Base-by-base conservation (phyloP, 2,797 vertebrate species). In the Moxostoma hubbsi region DNA sequence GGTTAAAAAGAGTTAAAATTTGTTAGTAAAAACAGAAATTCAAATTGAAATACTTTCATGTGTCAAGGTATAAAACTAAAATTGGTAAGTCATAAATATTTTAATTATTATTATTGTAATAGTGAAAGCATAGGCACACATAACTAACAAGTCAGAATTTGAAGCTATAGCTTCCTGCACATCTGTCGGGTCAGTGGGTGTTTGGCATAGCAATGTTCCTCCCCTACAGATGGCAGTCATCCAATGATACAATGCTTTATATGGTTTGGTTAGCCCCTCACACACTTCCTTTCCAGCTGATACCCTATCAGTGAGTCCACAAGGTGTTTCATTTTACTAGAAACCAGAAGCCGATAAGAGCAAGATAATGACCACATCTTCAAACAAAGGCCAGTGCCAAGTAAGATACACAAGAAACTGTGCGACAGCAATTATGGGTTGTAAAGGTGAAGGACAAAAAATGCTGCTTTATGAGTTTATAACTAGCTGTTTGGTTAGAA, bases 221-320 rank as follows among this genome's bases (percentile, higher is more conserved):
- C 1, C 2, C 73, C 59, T 58, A 15, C 8, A 63, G 15, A 16
- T 81, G 83, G 79, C 64, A 72, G 50, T 8, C 11, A 6, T 82
- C 77, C 81, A 77, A 69, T 2, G 0, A 15, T 15, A 36, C n/a
- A 73, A 71, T 10, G 16, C 10, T 82, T 86, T 81, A 84, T 82
- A 74, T 77, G 73, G 70, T 76, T 54, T 15, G 66, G 82, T 77
- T 82, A 80, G 80, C 87, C 88, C 88, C 81, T 80, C 82, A 58
- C 24, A 12, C 79, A 86, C 89, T 90, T 90, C 88, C 15, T 46
- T 73, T 90, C 87, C 36, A 36, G 36, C 36, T 36, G 36, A 36
- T 36, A 36, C 36, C 3, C 36, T 36, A 36, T 92, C 87, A 85
- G 69, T 59, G 77, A 82, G 69, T 57, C 72, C 66, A 79, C 62